These are phyloP conservation scores for Carapus acus DNA, from an alignment of 2,797 vertebrate species.

Conservation along the genomic window DNA sequence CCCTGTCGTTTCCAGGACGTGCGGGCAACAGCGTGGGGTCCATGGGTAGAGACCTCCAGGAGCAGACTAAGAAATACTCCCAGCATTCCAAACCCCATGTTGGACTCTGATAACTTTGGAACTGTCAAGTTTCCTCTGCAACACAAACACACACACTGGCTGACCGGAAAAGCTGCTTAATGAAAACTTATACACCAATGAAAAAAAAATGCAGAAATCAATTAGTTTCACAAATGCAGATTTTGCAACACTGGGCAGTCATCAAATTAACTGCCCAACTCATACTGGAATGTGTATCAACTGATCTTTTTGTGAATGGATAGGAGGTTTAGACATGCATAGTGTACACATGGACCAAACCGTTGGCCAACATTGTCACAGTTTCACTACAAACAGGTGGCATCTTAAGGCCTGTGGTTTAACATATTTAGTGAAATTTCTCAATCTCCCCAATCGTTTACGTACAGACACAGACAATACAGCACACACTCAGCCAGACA, in stretches of 20 bases:
- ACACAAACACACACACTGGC: slow-evolving; percentile 22
- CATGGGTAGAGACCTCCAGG: slow-evolving; percentile 78
- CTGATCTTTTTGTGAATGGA: no score
- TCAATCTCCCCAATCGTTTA: slow-evolving; percentile 64
- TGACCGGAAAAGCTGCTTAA: no score
- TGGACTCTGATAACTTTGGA: slow-evolving; percentile 63
- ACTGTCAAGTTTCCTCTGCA: slow-evolving; percentile 78
- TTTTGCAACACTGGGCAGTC: no score
- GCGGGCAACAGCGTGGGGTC: slow-evolving; percentile 78
- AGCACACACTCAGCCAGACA: neutral
- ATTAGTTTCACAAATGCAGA: no score
- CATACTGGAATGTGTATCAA: no score
- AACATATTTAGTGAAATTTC: slow-evolving; percentile 57
- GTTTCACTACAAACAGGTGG: neutral
- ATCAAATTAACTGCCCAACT: no score
- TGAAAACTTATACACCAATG: neutral
- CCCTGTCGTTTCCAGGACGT: slow-evolving; percentile 89
- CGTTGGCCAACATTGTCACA: no score
- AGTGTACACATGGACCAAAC: no score
- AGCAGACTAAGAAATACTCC: slow-evolving; percentile 74
- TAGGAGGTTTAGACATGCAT: no score
- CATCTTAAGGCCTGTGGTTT: neutral
- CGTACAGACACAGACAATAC: slow-evolving; percentile 42
- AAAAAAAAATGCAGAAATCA: slow-evolving; percentile 15
- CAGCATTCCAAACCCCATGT: slow-evolving; percentile 71